phyloP scores from a whole-genome alignment of 2,888 invertebrate genomes.

The Branchellion lobata region DNA sequence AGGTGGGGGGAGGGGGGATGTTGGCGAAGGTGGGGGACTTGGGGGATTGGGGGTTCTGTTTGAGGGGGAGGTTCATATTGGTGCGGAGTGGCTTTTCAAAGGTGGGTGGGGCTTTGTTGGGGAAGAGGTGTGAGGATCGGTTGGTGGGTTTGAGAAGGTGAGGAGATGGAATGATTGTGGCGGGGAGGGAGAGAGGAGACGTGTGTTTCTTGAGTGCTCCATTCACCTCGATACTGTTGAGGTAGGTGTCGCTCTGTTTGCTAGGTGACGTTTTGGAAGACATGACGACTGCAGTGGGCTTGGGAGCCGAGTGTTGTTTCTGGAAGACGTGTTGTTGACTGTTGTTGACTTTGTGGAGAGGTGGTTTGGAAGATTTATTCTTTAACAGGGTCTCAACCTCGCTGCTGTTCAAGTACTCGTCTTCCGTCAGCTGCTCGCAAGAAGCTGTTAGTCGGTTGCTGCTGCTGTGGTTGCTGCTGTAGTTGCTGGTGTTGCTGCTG shows the following conservation, averaged over 20 bases:
- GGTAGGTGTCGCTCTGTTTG: neutral
- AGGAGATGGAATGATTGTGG: neutral
- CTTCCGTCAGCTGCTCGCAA: neutral
- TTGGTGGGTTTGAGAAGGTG: conserved; percentile 5
- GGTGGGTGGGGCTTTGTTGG: neutral
- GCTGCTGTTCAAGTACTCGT: conserved; percentile 1
- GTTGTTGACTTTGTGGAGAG: too few relatives aligned
- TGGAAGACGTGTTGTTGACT: too few relatives aligned
- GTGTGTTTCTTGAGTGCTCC: neutral
- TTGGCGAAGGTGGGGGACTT: conserved; percentile 13
- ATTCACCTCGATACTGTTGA: neutral
- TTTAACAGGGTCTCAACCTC: neutral
- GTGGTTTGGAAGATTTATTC: conserved; percentile 4
- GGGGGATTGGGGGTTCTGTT: neutral
- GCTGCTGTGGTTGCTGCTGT: neutral
- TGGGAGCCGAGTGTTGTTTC: too few relatives aligned
- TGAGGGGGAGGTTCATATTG: neutral
- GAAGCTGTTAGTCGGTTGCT: neutral
- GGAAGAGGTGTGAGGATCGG: neutral
- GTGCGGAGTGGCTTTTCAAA: neutral
- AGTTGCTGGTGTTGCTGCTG: neutral
- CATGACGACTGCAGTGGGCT: too few relatives aligned
- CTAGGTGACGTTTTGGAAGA: too few relatives aligned
- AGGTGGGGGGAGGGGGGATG: conserved; percentile 36
- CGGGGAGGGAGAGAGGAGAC: neutral